A percentile compares a stretch with the other conserved stretches of the same genome.
Evolutionary conservation across 2,113 vertebrate genomes (phyloP).

Genomic region (Suncus etruscus): DNA sequence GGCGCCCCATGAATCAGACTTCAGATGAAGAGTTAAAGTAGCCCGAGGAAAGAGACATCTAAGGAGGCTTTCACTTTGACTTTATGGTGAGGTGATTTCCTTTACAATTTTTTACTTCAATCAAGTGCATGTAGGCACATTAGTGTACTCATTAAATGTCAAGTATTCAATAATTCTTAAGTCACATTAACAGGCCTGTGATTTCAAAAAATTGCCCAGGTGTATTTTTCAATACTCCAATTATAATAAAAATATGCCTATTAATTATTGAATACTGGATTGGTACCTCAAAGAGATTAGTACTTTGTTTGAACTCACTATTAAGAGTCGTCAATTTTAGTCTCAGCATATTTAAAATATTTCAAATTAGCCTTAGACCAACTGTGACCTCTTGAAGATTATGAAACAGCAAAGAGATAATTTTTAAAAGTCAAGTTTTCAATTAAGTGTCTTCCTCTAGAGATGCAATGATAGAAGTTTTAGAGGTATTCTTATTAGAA

Average conservation of each 20-base stretch:
- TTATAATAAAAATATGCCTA: not conserved
- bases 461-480: conserved; percentile 19
- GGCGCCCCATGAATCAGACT: not conserved
- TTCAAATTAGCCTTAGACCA: not conserved
- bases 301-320: not conserved
- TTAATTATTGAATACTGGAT: not conserved
- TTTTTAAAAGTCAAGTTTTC: not conserved
- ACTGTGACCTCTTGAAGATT: not conserved
- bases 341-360: not conserved
- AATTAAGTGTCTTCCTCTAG: not conserved
- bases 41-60: not conserved
- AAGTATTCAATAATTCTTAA: not conserved
- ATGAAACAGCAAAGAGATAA: not conserved
- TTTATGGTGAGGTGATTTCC: not conserved
- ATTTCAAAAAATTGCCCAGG: not conserved
- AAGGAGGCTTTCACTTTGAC: not conserved
- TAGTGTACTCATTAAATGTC: not conserved
- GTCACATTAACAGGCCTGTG: not conserved
- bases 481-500: conserved; percentile 23
- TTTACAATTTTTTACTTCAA: not conserved
- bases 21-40: not conserved
- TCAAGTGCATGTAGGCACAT: not conserved
- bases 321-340: not conserved
- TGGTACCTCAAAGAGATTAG: not conserved
- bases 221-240: not conserved